Evolutionary conservation across 2,888 invertebrate species (phyloP).

Genomic region (Phytoseiulus persimilis): DNA sequence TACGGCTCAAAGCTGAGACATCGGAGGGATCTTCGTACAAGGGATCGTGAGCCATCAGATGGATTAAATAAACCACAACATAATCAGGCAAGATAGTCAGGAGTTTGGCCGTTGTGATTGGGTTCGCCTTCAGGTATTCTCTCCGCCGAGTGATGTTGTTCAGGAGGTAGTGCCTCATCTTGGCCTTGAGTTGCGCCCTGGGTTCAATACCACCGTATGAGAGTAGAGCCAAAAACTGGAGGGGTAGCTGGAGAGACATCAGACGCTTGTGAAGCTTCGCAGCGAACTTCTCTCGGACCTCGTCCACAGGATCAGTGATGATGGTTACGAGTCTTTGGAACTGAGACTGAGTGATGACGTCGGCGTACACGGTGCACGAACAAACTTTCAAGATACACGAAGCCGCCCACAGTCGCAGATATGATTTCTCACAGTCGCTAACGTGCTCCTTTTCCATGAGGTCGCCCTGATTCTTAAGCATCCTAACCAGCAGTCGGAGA

Average conservation of each 20-base stretch:
- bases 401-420: constrained; percentile 81
- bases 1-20: constrained; percentile 64
- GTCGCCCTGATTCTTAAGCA: constrained; percentile 84
- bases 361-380: constrained; percentile 59
- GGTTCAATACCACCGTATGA: constrained; percentile 79
- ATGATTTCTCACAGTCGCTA: constrained; percentile 71
- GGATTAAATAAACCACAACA: constrained; percentile 91
- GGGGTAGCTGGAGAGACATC: constrained; percentile 60
- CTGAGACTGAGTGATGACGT: constrained; percentile 86
- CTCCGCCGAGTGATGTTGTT: constrained; percentile 76
- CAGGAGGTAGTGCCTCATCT: constrained; percentile 56
- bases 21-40: constrained; percentile 69
- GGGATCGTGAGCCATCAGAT: constrained; percentile 86
- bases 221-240: constrained; percentile 95
- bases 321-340: constrained; percentile 85
- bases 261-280: constrained; percentile 84
- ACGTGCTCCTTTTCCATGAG: constrained; percentile 57
- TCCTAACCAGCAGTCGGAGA: constrained; percentile 84
- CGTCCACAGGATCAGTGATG: constrained; percentile 59
- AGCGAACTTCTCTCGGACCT: constrained; percentile 76
- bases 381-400: constrained; percentile 85
- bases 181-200: constrained; percentile 63
- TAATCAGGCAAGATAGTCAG: constrained; percentile 74
- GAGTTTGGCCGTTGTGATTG: constrained; percentile 48
- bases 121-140: constrained; percentile 68